These are phyloP conservation scores for Phalloptychus januarius DNA, from an alignment of 2,797 vertebrate genomes.

Conservation along the genomic window DNA sequence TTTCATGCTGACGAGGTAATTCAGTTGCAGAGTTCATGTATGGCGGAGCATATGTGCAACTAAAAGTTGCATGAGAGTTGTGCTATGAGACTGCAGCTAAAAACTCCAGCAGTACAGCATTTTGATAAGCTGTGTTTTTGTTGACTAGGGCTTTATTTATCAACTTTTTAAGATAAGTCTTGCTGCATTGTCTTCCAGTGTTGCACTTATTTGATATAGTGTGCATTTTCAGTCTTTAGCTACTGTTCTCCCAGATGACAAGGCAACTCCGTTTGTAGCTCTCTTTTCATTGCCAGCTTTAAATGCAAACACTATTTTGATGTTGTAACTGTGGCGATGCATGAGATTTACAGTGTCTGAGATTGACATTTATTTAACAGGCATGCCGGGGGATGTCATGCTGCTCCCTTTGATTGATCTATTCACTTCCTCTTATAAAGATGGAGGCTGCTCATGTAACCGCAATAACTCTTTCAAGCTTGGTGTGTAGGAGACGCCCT, in stretches of 20 bases:
- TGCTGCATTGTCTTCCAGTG: neutral
- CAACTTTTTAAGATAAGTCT: neutral
- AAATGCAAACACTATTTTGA: constrained; percentile 33
- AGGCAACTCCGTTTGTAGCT: constrained; percentile 21
- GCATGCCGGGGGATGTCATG: constrained; percentile 74
- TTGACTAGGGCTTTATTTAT: neutral
- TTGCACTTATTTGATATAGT: neutral
- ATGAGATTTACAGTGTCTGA: constrained; percentile 64
- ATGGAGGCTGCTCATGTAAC: constrained; percentile 71
- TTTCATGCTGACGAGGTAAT: neutral
- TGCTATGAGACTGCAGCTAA: neutral
- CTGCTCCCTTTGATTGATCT: constrained; percentile 73
- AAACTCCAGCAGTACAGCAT: neutral
- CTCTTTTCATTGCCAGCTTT: constrained; percentile 19
- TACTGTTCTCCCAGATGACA: constrained; percentile 25
- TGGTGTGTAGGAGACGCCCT: constrained; percentile 70
- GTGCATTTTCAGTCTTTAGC: constrained; percentile 12
- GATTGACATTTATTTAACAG: constrained; percentile 75
- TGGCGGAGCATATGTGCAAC: neutral
- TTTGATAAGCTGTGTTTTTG: neutral
- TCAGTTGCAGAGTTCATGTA: neutral
- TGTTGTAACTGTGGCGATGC: constrained; percentile 32
- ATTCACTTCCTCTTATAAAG: constrained; percentile 77
- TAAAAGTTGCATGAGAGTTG: neutral
- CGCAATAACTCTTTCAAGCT: constrained; percentile 72